phyloP scores from a whole-genome alignment of 2,797 vertebrate genomes.

The Serranus cabrilla region DNA sequence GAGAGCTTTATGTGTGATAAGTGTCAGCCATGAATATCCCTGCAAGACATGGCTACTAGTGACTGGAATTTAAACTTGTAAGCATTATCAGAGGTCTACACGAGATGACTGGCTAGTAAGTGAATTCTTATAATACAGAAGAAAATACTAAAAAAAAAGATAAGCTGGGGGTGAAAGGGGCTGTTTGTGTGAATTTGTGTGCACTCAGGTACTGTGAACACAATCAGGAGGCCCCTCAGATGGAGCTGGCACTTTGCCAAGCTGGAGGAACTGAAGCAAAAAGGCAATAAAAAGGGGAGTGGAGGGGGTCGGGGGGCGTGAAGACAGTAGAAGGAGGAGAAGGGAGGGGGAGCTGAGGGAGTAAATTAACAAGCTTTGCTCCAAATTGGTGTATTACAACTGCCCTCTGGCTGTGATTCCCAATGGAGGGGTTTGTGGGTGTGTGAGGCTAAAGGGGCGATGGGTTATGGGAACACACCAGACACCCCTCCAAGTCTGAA shows the following conservation, averaged over 20 bases:
- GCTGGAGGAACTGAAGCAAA: constrained; percentile 64
- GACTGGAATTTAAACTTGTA: constrained; percentile 29
- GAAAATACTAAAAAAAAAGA: constrained; percentile 32
- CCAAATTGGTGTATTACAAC: constrained; percentile 82
- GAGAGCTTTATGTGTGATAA: constrained; percentile 34
- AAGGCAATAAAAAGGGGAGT: constrained; percentile 68
- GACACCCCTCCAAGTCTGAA: constrained; percentile 62
- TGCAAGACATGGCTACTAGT: constrained; percentile 1
- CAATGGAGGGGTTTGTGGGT: constrained; percentile 59
- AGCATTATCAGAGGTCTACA: constrained; percentile 9
- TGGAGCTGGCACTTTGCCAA: constrained; percentile 61
- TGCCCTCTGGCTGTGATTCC: constrained; percentile 79
- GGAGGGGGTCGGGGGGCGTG: constrained; percentile 12
- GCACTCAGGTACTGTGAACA: constrained; percentile 39
- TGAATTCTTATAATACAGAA: constrained; percentile 30
- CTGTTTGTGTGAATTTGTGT: constrained; percentile 13
- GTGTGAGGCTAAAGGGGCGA: constrained; percentile 57
- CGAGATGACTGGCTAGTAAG: constrained; percentile 13
- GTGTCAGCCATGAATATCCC: constrained; percentile 21
- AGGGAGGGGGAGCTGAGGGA: constrained; percentile 44
- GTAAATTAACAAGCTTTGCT: constrained; percentile 81
- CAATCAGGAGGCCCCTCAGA: constrained; percentile 63
- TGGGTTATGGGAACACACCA: constrained; percentile 74
- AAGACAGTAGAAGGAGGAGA: constrained; percentile 49
- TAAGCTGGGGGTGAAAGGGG: constrained; percentile 2